These are phyloP conservation scores for Oxycera nigricornis DNA, from an alignment of 2,888 invertebrate species.

Conservation along the genomic window DNA sequence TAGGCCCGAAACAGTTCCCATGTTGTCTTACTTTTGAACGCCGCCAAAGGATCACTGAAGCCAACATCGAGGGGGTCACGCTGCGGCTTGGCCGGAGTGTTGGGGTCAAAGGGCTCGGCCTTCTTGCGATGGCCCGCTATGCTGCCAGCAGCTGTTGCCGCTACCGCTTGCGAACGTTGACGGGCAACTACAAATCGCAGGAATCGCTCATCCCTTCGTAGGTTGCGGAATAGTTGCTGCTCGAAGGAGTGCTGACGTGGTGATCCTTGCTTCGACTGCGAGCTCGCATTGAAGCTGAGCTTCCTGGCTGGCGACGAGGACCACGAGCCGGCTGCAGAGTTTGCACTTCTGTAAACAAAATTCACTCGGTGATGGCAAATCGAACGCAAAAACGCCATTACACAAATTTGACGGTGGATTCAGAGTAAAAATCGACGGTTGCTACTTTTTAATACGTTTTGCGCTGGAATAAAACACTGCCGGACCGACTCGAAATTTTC, in stretches of 20 bases:
- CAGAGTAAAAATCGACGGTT: background rate
- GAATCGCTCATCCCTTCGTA: slow-evolving; percentile 42
- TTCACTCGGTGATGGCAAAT: slow-evolving; percentile 56
- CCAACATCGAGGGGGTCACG: slow-evolving; percentile 80
- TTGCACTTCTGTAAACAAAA: slow-evolving; percentile 48
- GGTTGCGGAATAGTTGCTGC: slow-evolving; percentile 42
- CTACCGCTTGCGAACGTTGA: slow-evolving; percentile 40
- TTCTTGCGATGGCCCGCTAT: slow-evolving; percentile 46
- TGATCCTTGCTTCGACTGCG: background rate
- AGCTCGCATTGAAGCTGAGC: background rate
- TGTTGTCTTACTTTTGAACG: slow-evolving; percentile 95
- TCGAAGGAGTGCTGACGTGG: slow-evolving; percentile 29
- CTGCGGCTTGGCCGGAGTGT: slow-evolving; percentile 53
- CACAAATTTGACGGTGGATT: slow-evolving; percentile 48
- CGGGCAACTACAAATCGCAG: slow-evolving; percentile 34
- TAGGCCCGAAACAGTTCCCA: slow-evolving; percentile 89
- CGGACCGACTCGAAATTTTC: background rate
- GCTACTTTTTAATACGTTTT: background rate
- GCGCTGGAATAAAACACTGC: background rate
- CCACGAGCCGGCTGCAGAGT: slow-evolving; percentile 29
- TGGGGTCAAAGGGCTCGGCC: slow-evolving; percentile 48
- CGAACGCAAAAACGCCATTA: slow-evolving; percentile 63
- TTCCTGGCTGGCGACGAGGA: background rate
- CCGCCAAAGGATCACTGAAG: slow-evolving; percentile 88
- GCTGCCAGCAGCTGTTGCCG: background rate